Evolutionary conservation across 2,113 vertebrate species (phyloP), one percentile per base, ranked within the genome.

Genomic region (Rhizomys pruinosus): DNA sequence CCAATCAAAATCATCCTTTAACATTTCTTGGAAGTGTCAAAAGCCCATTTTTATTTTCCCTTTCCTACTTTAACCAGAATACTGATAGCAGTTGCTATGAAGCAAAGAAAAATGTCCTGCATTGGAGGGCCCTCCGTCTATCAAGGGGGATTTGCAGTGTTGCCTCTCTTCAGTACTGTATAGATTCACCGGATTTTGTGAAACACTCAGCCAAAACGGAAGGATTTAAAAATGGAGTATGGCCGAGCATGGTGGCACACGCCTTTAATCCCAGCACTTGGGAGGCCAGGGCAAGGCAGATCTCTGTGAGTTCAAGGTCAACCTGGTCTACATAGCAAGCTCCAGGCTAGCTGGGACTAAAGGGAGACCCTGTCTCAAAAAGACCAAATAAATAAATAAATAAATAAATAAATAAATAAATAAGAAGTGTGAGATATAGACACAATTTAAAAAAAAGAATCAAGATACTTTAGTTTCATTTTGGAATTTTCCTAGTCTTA

Each of bases 11-110:
- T 91, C 57, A 84, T 77, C 90, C 57, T 39, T n/a, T 80, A n/a
- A 42, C 72, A 82, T 69, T 89, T 95, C 66, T 91, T 91, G 44
- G 55, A 96, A 57, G 73, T 86, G 61, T 84, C 87, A 87, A 87
- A 96, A 84, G 25, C 73, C 81, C 72, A 89, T 94, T 96, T 97
- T 93, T 79, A 87, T 90, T 94, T 94, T 93, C 79, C 42, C 91
- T 85, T 89, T 59, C 42, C 93, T 91, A 19, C 95, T 92, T 95
- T 95, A 91, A 93, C 90, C 42, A 95, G 87, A 91, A 84, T 90
- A 71, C 69, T 82, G 90, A 96, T 92, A 81, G 93, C 87, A 97
- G 94, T 96, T 96, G 95, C 96, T 96, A 94, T 84, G 94, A 96
- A 84, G 93, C 96, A 89, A 92, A 95, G 95, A 93, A 95, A 97